Conservation (phyloP, 1,140 invertebrate genomes). For the Danaus melanippus region DNA sequence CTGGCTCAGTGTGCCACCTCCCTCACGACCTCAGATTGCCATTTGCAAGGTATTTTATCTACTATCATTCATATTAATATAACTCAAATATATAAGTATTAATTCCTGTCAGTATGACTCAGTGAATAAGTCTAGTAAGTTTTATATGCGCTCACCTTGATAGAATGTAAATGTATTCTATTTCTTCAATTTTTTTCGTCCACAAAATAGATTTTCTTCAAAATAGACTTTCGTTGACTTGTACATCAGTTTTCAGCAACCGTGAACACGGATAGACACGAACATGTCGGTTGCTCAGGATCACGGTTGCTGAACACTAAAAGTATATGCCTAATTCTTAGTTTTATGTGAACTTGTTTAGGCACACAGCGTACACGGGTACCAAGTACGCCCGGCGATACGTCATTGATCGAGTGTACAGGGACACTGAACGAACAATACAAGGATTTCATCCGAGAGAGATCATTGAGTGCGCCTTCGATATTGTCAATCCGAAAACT, state of each 20-base stretch:
- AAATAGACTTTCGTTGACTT: too few species aligned
- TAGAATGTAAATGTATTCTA: too few species aligned
- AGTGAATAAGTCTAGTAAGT: not conserved
- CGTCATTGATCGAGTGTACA: slow-evolving; percentile 87
- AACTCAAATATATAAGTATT: too few species aligned
- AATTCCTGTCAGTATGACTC: not conserved
- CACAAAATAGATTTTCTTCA: too few species aligned
- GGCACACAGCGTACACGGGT: slow-evolving; percentile 85
- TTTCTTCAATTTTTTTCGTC: too few species aligned
- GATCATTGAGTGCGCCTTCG: slow-evolving; percentile 92
- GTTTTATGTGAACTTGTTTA: slow-evolving; percentile 74
- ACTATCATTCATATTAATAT: not conserved
- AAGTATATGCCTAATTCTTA: too few species aligned
- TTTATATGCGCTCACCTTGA: too few species aligned
- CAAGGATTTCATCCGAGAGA: slow-evolving; percentile 91
- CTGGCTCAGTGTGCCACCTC: slow-evolving; percentile 84
- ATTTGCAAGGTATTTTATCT: slow-evolving; percentile 50
- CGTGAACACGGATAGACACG: too few species aligned
- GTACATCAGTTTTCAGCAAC: too few species aligned
- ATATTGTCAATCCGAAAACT: slow-evolving; percentile 85
- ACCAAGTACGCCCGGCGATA: slow-evolving; percentile 87
- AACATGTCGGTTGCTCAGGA: too few species aligned
- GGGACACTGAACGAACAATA: slow-evolving; percentile 81
- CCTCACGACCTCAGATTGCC: slow-evolving; percentile 81
- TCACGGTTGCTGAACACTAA: too few species aligned